Evolutionary conservation across 2,113 vertebrate genomes (phyloP), one percentile per base, ranked within the genome.

Genomic region (Gavia stellata): DNA sequence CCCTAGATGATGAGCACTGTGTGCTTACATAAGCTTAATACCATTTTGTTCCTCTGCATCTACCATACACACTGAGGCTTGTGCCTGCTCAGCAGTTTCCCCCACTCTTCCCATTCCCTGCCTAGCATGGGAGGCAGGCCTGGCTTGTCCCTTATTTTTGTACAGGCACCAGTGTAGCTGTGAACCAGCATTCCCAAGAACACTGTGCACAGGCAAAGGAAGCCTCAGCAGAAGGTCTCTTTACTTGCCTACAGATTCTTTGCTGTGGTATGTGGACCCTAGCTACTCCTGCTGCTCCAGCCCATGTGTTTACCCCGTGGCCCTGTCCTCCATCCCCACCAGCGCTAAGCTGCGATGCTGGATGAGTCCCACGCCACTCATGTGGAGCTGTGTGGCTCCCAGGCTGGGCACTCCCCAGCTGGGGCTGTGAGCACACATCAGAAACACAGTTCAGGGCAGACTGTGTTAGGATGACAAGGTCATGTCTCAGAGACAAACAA

Each of bases 1-100:
- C 53, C n/a, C 38, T 31, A 12, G 20, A 23, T 10, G 50, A 66
- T 0, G 1, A 65, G 40, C 19, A 31, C 62, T 0, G 0, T 36
- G 40, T 61, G 65, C 34, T 81, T 68, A 25, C 18, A 6, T 1
- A 36, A 52, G n/a, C 28, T 91, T 28, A 34, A 49, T 17, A 49
- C 21, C 6, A 10, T 74, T 67, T 59, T 28, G 23, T 77, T 63
- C 40, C 45, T 72, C 67, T 68, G 25, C 53, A 53, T 13, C 62
- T 83, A 13, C 26, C 56, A 5, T 5, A 49, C 31, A 9, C 0
- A 0, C 20, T 19, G n/a, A 61, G 73, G 19, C 36, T 70, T 55
- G 25, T 70, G n/a, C 31, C 50, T 52, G 61, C 61, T 66, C 45
- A 66, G 61, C 36, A 12, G 8, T 38, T 79, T 33, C 12, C 36